Evolutionary conservation across 2,888 invertebrate genomes (phyloP), one percentile per base, ranked within the genome.

Genomic region (Polymixis lichenea): DNA sequence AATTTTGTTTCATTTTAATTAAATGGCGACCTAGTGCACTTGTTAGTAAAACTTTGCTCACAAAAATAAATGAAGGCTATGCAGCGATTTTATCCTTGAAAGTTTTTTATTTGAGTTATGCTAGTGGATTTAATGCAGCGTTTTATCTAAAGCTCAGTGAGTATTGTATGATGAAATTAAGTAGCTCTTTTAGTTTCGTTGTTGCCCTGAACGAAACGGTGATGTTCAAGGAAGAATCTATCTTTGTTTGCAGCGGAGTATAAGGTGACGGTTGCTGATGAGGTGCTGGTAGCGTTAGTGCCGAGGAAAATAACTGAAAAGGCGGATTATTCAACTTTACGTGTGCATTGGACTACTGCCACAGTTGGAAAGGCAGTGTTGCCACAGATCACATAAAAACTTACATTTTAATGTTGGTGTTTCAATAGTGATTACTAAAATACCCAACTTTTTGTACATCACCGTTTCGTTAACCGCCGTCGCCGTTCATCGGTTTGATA

Each of bases 21-120:
- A 70, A 76, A 71, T 56, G 56, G 43, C 8, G 60, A 83, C 70
- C 67, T 68, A 67, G 55, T 78, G 60, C 72, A 53, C 55, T 78
- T 22, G 32, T 28, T 60, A 51, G 46, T 15, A 55, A 51, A 75
- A 72, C 58, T 67, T 67, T 32, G 19, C 49, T 38, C 32, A 51
- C 53, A 70, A 67, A 72, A 72, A 69, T 49, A 53, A 69, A 82
- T 61, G 62, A 77, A 7, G 49, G 61, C 67, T 58, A 49, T 80
- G 83, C 77, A 72, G 83, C 0, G 46, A 65, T 43, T 43, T 49
- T 62, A 61, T 72, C 83, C 80, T 83, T 80, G 80, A 61, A 72
- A 73, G 19, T 77, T 71, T 70, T 32, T 64, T 53, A 75, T 58
- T 69, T 60, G 22, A 55, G 49, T 75, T 60, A 25, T 56, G 70